A percentile compares a stretch with the other conserved stretches of the same genome.
Evolutionary conservation across 2,797 vertebrate genomes (phyloP).

Genomic region (Monodelphis domestica): DNA sequence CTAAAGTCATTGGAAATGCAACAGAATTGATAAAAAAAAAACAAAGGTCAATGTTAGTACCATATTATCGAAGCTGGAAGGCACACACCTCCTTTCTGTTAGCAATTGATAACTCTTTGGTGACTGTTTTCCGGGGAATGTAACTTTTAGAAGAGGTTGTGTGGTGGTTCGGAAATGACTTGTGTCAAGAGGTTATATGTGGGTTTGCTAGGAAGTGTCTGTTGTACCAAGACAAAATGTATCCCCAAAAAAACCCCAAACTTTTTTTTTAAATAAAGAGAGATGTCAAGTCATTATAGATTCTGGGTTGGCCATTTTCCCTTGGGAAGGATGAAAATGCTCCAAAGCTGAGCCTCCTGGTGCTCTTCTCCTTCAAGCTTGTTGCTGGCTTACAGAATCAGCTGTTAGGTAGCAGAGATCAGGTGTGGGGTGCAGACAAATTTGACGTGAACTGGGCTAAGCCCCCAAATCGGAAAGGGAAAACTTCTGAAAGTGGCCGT

Average conservation of each 20-base stretch:
- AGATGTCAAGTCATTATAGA: conserved; percentile 21
- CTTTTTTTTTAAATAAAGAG: neutral
- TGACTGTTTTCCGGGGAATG: neutral
- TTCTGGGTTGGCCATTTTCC: neutral
- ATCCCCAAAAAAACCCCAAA: neutral
- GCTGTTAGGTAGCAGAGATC: neutral
- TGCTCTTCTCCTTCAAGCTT: neutral
- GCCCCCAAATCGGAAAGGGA: neutral
- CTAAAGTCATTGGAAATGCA: neutral
- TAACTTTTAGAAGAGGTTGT: neutral
- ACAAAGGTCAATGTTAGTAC: neutral
- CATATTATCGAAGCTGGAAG: neutral
- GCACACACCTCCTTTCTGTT: neutral
- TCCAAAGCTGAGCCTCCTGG: neutral
- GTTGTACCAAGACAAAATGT: neutral
- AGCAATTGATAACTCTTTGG: neutral
- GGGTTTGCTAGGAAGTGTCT: neutral
- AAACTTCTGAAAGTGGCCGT: neutral
- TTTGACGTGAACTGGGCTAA: neutral
- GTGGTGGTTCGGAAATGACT: neutral
- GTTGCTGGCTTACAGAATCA: neutral
- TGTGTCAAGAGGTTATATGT: neutral
- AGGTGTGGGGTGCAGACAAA: neutral
- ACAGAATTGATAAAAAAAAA: neutral
- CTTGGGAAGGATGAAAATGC: neutral